Evolutionary conservation across 2,888 invertebrate species (phyloP).

Genomic region (Junonia oenone): DNA sequence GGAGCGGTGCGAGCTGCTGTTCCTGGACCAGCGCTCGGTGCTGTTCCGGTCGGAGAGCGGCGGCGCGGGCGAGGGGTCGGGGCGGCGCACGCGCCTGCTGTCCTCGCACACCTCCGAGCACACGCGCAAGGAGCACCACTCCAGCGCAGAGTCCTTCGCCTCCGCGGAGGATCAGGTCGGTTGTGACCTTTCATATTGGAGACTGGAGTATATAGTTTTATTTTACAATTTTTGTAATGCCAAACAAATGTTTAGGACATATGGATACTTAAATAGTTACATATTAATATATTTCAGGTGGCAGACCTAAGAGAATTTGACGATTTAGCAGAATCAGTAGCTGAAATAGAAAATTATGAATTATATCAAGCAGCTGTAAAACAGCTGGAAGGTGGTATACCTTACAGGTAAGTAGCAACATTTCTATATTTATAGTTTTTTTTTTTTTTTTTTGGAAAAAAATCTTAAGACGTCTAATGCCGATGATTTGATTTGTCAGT

Average conservation of each 20-base stretch:
- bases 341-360: slow-evolving; percentile 89
- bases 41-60: slow-evolving; percentile 89
- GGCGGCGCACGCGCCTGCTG: slow-evolving; percentile 51
- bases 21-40: slow-evolving; percentile 92
- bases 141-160: slow-evolving; percentile 96
- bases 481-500: no score
- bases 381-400: slow-evolving; percentile 88
- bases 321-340: slow-evolving; percentile 86
- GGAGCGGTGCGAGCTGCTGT: slow-evolving; percentile 92
- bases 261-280: no score
- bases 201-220: no score
- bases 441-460: no score
- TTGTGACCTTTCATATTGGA: no score
- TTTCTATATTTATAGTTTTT: no score
- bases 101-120: slow-evolving; percentile 69
- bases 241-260: no score
- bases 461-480: no score
- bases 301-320: slow-evolving; percentile 94
- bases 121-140: slow-evolving; percentile 82
- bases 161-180: slow-evolving; percentile 93
- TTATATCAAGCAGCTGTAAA: slow-evolving; percentile 92
- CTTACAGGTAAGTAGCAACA: no score
- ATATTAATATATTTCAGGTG: slow-evolving; percentile 81
- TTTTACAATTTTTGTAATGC: no score
- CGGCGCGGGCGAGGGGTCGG: slow-evolving; percentile 47